Evolutionary conservation across 2,113 vertebrate genomes (phyloP).

Genomic region (Podarcis muralis): DNA sequence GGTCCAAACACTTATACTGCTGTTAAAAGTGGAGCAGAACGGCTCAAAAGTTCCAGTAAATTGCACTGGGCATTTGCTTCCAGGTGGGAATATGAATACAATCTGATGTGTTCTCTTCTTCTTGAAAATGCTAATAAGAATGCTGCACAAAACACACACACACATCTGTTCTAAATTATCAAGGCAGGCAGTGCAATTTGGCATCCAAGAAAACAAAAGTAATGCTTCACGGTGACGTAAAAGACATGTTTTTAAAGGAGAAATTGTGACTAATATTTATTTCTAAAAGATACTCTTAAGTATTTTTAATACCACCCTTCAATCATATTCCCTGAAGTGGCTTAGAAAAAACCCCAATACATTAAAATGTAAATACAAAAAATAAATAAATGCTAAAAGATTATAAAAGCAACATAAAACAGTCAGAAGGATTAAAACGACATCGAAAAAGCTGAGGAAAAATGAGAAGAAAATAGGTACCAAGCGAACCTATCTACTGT

Average conservation of each 20-base stretch:
- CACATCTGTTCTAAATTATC: constrained; percentile 60
- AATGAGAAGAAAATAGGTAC: not conserved
- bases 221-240: constrained; percentile 53
- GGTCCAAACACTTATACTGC: constrained; percentile 52
- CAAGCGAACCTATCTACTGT: not conserved
- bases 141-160: no score
- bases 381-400: not conserved
- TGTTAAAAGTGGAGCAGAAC: constrained; percentile 42
- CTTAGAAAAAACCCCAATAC: not conserved
- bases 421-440: not conserved
- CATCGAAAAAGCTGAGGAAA: not conserved
- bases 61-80: constrained; percentile 46
- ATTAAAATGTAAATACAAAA: not conserved
- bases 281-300: no score
- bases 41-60: constrained; percentile 60
- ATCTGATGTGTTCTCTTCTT: constrained; percentile 49
- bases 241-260: constrained; percentile 44
- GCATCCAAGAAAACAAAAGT: constrained; percentile 29
- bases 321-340: not conserved
- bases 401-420: not conserved
- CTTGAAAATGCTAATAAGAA: constrained; percentile 50
- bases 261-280: constrained; percentile 36
- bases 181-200: constrained; percentile 53
- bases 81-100: constrained; percentile 63
- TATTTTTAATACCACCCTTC: constrained; percentile 9